Conservation (phyloP, 2,888 invertebrate genomes). For the Drosophila pegasa region DNA sequence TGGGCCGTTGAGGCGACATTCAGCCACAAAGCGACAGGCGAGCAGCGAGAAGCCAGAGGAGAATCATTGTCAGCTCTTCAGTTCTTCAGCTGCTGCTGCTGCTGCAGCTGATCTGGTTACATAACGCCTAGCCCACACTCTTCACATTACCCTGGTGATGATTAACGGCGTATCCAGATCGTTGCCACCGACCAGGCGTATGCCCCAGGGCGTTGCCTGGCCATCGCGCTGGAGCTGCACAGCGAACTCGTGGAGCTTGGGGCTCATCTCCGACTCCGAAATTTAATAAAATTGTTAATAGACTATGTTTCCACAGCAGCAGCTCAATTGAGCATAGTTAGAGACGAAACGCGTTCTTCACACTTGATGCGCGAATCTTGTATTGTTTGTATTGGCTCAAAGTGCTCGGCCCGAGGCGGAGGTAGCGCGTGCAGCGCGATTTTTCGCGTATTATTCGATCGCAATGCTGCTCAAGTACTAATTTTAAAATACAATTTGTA, state of each 20-base stretch:
- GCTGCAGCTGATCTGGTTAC: constrained; percentile 56
- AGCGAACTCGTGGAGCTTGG: constrained; percentile 90
- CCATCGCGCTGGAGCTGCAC: constrained; percentile 90
- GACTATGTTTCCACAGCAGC: neutral
- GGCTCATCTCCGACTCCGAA: constrained; percentile 77
- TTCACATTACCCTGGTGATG: constrained; percentile 91
- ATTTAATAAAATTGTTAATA: neutral
- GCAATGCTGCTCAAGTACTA: constrained; percentile 85
- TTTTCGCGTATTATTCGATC: constrained; percentile 84
- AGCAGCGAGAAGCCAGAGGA: constrained; percentile 32
- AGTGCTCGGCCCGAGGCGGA: constrained; percentile 58
- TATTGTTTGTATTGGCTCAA: constrained; percentile 51
- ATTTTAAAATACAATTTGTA: constrained; percentile 83
- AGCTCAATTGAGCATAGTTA: constrained; percentile 41
- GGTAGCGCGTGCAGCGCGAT: constrained; percentile 71
- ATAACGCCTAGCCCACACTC: constrained; percentile 44
- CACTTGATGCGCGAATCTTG: constrained; percentile 40
- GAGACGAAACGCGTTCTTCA: constrained; percentile 13
- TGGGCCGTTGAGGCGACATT: constrained; percentile 48
- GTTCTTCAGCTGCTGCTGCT: constrained; percentile 24
- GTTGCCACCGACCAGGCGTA: constrained; percentile 93
- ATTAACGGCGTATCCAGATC: constrained; percentile 94
- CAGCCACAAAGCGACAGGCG: constrained; percentile 61
- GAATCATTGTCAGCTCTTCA: constrained; percentile 39
- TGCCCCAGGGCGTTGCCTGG: constrained; percentile 92